Evolutionary conservation across 2,888 invertebrate species (phyloP), one percentile per base, ranked within the genome.

Genomic region (Drosophila macrospina): DNA sequence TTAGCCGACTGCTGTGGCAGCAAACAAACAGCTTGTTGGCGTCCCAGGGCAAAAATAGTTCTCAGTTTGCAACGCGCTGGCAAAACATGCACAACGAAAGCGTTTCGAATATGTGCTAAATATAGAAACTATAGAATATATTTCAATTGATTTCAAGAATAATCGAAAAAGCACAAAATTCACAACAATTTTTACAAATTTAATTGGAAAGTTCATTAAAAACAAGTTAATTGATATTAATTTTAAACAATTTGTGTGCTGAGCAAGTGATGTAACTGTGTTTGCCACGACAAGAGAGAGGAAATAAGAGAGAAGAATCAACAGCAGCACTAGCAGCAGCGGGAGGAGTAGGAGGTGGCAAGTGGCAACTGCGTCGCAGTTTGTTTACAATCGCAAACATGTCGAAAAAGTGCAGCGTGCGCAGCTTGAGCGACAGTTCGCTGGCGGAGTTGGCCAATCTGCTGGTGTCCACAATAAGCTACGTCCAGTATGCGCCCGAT

Each of bases 321-420:
- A 8, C 37, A 15, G 8, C 4, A 15, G 15, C 20, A 20, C 2
- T 3, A 20, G 20, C 20, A 20, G 20, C 20, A 20, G 20, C 20
- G 28, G 8, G 8, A 50, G 54, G 28, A 64, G 57, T 24, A 36
- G 34, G 5, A 44, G 8, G 16, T 24, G 48, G 7, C 62, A 59
- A 68, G 20, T 15, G 56, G 39, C 60, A 62, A 68, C 70, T 83
- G 85, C 87, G 88, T 69, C 87, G 80, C 67, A 86, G 37, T 64
- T 83, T 80, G 69, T 68, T 74, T 50, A 74, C 74, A 47, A 65
- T 62, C 44, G 44, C 37, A 24, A 30, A 11, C 1, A 95, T 95
- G 95, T 94, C 95, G 51, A 95, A 95, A 42, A 95, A 93, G 89
- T 93, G 94, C 84, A 92, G 93, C 72, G 94, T 95, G 65, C 93